Evolutionary conservation across 2,797 vertebrate genomes (phyloP), one percentile per base, ranked within the genome.

Genomic region (Chelmon rostratus): DNA sequence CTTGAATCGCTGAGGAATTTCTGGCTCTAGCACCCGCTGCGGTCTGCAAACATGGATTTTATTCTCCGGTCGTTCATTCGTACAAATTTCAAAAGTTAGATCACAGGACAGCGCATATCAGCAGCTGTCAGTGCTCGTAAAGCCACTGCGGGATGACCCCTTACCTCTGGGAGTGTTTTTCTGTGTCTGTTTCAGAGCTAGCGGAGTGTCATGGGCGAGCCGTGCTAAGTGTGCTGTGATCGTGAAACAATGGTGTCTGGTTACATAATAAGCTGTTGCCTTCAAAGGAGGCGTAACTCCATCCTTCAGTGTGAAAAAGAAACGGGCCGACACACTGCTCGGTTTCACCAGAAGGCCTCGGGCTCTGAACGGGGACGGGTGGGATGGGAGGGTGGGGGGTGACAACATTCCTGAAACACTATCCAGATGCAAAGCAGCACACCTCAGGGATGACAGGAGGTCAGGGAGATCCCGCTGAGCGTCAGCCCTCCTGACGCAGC

Each of bases 261-360:
- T 96, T 96, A 94, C 95, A 94, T 94, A 95, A 96, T 96, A 94
- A 95, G 91, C 94, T 93, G 94, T 88, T 93, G 90, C 91, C 89
- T 94, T 95, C 92, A 95, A 94, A 94, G 91, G 70, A 91, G 89
- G 91, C 52, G 91, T 94, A 94, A 93, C 93, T 85, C 88, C 92
- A 95, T 94, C 93, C 87, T 86, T 89, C 71, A 25, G 82, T 21
- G 65, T 70, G 33, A 84, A 76, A 87, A 82, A 88, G 78, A 89
- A 90, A 87, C 86, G 78, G 89, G 75, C 78, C 83, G 87, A 92
- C 90, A 81, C 73, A 84, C 91, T 85, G 89, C 92, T 90, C 54
- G 85, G 89, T 94, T 94, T 94, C 92, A 95, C 88, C 91, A 83
- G 67, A 81, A 72, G 86, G 92, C 94, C 88, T 81, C 4, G 84